phyloP scores from a whole-genome alignment of 1,140 invertebrate genomes.

The Radopholus similis region DNA sequence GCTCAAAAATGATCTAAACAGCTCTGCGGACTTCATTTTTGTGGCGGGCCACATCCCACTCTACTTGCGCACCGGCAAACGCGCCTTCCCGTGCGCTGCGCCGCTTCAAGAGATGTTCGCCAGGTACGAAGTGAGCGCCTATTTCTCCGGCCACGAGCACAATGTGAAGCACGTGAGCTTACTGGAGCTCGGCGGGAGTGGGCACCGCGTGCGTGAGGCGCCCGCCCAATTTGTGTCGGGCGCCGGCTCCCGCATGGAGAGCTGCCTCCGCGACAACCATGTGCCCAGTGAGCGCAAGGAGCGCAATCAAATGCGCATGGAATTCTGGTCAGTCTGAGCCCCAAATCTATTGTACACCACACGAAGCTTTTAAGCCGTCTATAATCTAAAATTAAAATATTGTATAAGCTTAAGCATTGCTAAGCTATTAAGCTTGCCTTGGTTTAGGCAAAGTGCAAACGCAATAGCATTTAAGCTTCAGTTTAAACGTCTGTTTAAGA shows the following conservation, averaged over 20 bases:
- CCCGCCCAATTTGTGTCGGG: constrained; percentile 7
- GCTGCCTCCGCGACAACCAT: not conserved
- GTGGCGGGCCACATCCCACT: constrained; percentile 10
- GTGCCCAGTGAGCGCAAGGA: not conserved
- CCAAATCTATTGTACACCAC: too few relatives aligned
- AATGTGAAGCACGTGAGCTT: constrained; percentile 4
- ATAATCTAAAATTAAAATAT: too few relatives aligned
- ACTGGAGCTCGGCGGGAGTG: constrained; percentile 15
- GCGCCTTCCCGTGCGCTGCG: not conserved
- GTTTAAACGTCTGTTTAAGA: too few relatives aligned
- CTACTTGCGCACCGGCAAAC: not conserved
- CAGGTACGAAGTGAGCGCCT: constrained; percentile 39
- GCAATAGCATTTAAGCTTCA: too few relatives aligned
- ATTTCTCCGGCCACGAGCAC: constrained; percentile 17
- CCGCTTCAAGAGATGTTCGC: not conserved
- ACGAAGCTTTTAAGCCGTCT: too few relatives aligned
- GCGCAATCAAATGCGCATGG: too few relatives aligned
- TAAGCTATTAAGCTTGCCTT: too few relatives aligned
- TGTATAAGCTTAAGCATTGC: too few relatives aligned
- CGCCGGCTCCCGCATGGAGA: constrained; percentile 8
- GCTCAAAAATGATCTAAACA: too few relatives aligned
- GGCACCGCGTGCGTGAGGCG: not conserved
- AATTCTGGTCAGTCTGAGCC: too few relatives aligned
- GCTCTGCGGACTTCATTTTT: constrained; percentile 8
- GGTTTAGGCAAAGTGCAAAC: too few relatives aligned